Evolutionary conservation across 2,113 vertebrate genomes (phyloP).

Genomic region (Cryptomyrus ogoouensis): DNA sequence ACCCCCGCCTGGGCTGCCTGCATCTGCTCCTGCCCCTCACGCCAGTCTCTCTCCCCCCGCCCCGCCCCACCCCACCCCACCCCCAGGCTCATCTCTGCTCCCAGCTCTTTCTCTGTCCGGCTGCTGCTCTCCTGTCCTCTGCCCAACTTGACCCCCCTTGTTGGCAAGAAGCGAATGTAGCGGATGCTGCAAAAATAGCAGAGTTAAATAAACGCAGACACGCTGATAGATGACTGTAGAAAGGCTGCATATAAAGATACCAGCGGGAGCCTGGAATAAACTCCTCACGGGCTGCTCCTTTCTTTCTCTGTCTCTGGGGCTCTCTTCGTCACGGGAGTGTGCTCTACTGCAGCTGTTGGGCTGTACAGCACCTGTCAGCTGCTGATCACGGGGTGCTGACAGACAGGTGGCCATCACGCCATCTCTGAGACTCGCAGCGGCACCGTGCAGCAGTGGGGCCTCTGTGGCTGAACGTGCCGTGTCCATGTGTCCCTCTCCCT

Average conservation of each 20-base stretch:
- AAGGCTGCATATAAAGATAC: background rate
- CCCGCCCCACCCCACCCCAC: background rate
- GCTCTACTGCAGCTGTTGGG: slow-evolving; percentile 55
- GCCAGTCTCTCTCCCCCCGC: background rate
- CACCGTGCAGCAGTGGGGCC: background rate
- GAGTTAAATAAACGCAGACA: background rate
- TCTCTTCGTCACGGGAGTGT: background rate
- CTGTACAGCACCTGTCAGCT: slow-evolving; percentile 60
- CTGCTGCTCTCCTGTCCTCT: background rate
- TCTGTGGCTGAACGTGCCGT: background rate
- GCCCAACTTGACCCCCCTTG: background rate
- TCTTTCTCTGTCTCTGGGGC: background rate
- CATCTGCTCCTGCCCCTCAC: background rate
- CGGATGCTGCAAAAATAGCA: background rate
- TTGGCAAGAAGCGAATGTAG: background rate
- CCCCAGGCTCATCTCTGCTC: background rate
- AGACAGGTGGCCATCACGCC: slow-evolving; percentile 57
- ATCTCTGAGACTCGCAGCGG: slow-evolving; percentile 32
- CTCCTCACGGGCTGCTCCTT: background rate
- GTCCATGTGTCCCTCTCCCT: too few species aligned
- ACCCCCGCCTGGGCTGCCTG: background rate
- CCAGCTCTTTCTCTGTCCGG: background rate
- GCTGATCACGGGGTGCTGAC: slow-evolving; percentile 60
- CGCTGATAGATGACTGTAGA: background rate
- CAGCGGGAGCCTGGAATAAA: background rate